phyloP scores from a whole-genome alignment of 2,113 vertebrate genomes.

The Heterotis niloticus region DNA sequence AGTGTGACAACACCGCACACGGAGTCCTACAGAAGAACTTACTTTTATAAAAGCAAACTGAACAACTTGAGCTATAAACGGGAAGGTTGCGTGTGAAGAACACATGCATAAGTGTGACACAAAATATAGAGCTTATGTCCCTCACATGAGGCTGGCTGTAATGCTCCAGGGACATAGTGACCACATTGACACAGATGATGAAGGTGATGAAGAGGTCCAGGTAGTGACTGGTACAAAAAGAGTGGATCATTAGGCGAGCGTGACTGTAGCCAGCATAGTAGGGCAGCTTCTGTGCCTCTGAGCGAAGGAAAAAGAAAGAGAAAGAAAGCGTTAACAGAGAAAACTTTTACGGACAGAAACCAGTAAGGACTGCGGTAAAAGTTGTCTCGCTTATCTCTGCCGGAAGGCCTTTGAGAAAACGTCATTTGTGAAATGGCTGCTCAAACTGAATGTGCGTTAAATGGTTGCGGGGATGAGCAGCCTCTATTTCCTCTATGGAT shows the following conservation, averaged over 20 bases:
- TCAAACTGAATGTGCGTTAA: background rate
- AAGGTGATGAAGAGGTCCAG: slow-evolving; percentile 98
- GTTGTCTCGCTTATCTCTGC: background rate
- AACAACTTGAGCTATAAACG: background rate
- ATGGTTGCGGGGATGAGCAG: background rate
- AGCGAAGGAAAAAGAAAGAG: background rate
- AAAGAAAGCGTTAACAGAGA: background rate
- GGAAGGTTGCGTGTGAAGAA: background rate
- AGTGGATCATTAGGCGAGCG: slow-evolving; percentile 89
- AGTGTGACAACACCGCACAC: no score
- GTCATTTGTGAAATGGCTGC: background rate
- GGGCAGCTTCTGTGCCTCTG: slow-evolving; percentile 91
- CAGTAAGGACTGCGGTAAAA: slow-evolving; percentile 6
- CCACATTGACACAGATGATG: slow-evolving; percentile 96
- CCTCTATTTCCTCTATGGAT: background rate
- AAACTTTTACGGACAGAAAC: slow-evolving; percentile 5
- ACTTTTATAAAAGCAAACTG: background rate
- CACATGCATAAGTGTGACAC: background rate
- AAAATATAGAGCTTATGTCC: background rate
- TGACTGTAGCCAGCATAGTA: slow-evolving; percentile 87
- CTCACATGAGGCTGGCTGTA: slow-evolving; percentile 92
- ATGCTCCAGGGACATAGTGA: slow-evolving; percentile 98
- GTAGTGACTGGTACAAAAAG: slow-evolving; percentile 95
- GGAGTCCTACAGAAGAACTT: background rate
- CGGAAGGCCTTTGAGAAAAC: background rate